Evolutionary conservation across 2,888 invertebrate genomes (phyloP).

Genomic region (Ernsta delagoae): DNA sequence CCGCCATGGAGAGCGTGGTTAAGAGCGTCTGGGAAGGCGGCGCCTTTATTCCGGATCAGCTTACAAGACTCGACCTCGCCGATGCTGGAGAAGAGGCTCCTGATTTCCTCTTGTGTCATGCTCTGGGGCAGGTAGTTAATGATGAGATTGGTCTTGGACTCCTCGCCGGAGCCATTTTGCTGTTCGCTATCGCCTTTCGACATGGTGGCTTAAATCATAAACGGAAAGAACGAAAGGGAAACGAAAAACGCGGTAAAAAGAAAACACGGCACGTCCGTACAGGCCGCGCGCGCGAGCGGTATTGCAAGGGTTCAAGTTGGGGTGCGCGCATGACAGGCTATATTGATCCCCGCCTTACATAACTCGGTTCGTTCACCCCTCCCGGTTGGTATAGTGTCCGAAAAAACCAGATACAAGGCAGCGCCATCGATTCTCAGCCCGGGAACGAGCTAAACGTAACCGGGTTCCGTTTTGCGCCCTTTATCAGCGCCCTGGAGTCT

Average conservation of each 20-base stretch:
- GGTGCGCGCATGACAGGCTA: conserved; percentile 65
- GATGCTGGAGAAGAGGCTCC: conserved; percentile 98
- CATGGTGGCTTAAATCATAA: conserved; percentile 89
- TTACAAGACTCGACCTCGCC: conserved; percentile 99
- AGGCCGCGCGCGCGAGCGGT: conserved; percentile 79
- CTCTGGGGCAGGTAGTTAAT: conserved; percentile 99
- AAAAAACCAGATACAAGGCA: conserved; percentile 81
- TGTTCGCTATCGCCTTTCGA: conserved; percentile 94
- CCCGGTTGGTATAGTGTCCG: conserved; percentile 80
- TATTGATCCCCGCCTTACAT: conserved; percentile 78
- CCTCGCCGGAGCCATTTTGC: conserved; percentile 94
- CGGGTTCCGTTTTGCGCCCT: conserved; percentile 41
- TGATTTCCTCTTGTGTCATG: conserved; percentile 99
- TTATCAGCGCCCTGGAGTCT: conserved; percentile 37
- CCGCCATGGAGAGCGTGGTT: conserved; percentile 86
- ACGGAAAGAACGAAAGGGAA: conserved; percentile 85
- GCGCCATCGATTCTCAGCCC: conserved; percentile 68
- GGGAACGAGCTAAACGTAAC: conserved; percentile 53
- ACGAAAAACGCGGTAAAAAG: conserved; percentile 84
- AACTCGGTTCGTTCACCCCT: conserved; percentile 83
- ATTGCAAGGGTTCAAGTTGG: conserved; percentile 60
- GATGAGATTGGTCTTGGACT: conserved; percentile 99
- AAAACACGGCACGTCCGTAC: conserved; percentile 79
- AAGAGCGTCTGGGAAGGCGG: conserved; percentile 89
- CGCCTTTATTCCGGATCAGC: conserved; percentile 98